Conservation (phyloP, 2,797 vertebrate genomes). For the Threskiornis aethiopicus region DNA sequence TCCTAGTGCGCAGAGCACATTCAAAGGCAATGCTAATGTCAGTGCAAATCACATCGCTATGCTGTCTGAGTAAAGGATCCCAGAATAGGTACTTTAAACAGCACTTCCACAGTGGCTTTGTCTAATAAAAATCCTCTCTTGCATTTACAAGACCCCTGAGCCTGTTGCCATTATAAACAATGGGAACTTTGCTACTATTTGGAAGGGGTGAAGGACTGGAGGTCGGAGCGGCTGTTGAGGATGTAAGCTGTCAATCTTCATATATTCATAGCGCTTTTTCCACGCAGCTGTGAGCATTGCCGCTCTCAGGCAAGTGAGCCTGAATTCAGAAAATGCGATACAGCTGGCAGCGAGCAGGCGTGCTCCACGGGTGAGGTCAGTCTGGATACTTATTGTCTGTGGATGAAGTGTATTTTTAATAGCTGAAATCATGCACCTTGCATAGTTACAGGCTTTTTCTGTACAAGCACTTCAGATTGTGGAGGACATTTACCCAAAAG, state of each 20-base stretch:
- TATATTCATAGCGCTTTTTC: conserved; percentile 15
- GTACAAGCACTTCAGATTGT: background rate
- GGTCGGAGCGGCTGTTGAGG: background rate
- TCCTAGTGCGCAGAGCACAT: background rate
- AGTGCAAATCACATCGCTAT: background rate
- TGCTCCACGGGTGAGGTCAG: background rate
- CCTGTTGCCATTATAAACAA: background rate
- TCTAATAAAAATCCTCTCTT: background rate
- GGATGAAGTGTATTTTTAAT: conserved; percentile 5
- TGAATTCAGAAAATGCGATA: background rate
- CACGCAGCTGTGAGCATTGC: background rate
- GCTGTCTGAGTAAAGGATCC: background rate
- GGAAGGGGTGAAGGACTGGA: background rate
- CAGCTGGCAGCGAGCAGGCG: accelerated
- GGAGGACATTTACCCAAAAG: background rate
- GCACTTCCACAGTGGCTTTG: background rate
- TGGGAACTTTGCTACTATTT: background rate
- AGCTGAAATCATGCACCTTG: background rate
- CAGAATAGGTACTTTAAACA: background rate
- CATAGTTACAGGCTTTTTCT: background rate
- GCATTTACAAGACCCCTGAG: background rate
- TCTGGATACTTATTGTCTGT: background rate
- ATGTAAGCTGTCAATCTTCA: background rate
- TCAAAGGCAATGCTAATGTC: background rate
- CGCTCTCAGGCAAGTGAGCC: background rate